Base-by-base conservation (phyloP, 2,113 vertebrate genomes). In the Falcunculus frontatus region DNA sequence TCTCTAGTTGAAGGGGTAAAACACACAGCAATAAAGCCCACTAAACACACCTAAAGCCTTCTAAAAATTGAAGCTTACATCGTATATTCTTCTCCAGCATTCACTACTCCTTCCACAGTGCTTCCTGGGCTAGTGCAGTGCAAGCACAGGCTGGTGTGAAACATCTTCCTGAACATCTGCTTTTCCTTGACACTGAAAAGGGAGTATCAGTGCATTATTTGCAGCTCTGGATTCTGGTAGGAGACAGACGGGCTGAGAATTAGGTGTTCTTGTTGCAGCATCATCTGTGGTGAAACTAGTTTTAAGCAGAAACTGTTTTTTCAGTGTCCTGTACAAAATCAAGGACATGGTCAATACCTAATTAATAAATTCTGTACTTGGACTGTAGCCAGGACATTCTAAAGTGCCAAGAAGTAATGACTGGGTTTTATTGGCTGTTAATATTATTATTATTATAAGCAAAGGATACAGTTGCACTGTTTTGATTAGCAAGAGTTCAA, bases 301-400 rank as follows among this genome's bases (percentile, higher is more conserved):
- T 90, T 84, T 44, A 53, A 69, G 67, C n/a, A 62, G n/a, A 49
- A 88, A 88, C 59, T 1, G 13, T 85, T 91, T 93, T 62, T 85
- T 91, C 81, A 60, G 22, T 81, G 79, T 86, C 68, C 68, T 92
- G 72, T 69, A 68, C 69, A 94, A 59, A 60, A 90, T 32, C 84
- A 94, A 96, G 94, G 94, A 90, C 92, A 80, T 29, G 11, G 87
- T 74, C 91, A 80, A 53, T 49, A 69, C 29, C 77, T 91, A 69
- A 86, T 65, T 80, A 89, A 69, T 50, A 46, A 80, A 91, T 73
- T 91, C 69, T 83, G 46, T 73, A 47, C 59, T 73, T 95, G 65
- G 33, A 64, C 67, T 73, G 23, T 75, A 42, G 46, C 81, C 78
- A 80, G 74, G 55, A 30, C 8, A 62, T 91, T 91, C 57, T 89